Evolutionary conservation across 2,113 vertebrate genomes (phyloP).

Genomic region (Strix uralensis): DNA sequence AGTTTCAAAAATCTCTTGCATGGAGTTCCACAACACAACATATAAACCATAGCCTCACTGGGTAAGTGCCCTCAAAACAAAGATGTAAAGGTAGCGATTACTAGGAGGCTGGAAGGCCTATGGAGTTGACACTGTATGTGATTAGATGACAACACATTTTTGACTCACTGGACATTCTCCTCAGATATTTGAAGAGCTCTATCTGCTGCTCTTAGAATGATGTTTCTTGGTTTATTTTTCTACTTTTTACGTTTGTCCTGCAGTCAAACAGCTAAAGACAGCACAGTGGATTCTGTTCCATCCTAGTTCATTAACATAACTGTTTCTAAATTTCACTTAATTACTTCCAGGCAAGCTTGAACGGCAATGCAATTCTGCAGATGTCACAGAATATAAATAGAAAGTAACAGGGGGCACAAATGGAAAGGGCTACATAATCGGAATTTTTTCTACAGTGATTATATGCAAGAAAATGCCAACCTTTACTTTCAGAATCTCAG

Average conservation of each 20-base stretch:
- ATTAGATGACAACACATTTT: not conserved
- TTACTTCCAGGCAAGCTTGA: conserved; percentile 48
- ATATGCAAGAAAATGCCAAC: not conserved
- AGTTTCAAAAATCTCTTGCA: not conserved
- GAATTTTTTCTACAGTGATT: not conserved
- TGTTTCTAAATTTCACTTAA: conserved; percentile 55
- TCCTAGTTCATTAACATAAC: conserved; percentile 17
- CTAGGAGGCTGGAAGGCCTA: not conserved
- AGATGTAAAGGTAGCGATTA: not conserved
- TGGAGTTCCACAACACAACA: not conserved
- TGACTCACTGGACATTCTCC: not conserved
- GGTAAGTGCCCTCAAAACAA: not conserved
- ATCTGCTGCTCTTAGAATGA: not conserved
- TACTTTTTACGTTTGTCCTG: not conserved
- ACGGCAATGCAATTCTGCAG: conserved; percentile 9
- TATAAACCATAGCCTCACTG: not conserved
- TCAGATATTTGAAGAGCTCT: not conserved
- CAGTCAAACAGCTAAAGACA: conserved; percentile 11
- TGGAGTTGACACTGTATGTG: not conserved
- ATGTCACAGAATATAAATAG: conserved; percentile 37
- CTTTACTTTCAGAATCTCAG: not conserved
- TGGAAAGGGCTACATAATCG: not conserved
- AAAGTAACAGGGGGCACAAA: conserved; percentile 10
- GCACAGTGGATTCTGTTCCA: not conserved
- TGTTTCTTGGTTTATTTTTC: not conserved